Percentiles rank a stretch among this genome's conserved stretches.
Conservation (phyloP, 1,140 invertebrate genomes). For the Orussus abietinus region DNA sequence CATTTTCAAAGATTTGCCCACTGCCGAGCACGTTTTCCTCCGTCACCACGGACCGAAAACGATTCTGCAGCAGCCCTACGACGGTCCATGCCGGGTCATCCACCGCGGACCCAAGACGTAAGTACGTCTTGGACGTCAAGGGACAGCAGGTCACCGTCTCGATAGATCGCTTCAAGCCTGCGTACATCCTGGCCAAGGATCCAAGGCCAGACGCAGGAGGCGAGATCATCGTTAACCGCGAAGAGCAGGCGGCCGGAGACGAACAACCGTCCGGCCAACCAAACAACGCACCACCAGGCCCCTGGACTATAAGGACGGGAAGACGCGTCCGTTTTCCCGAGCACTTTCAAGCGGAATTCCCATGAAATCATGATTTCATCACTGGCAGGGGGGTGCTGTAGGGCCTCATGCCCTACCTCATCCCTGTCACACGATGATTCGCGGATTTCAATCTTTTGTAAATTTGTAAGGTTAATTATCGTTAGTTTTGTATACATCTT, state of each 20-base stretch:
- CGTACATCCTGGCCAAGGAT: conserved; percentile 16
- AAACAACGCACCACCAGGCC: background rate
- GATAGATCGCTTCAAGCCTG: conserved; percentile 44
- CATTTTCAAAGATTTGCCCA: conserved; percentile 19
- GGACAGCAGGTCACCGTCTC: conserved; percentile 28
- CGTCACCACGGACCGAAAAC: conserved; percentile 13
- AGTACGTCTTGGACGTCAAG: conserved; percentile 26
- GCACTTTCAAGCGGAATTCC: conserved; percentile 5
- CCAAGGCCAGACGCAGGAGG: background rate
- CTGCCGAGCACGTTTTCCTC: conserved; percentile 22
- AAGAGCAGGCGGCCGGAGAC: too few relatives aligned
- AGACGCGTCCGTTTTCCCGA: conserved; percentile 13
- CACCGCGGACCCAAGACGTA: conserved; percentile 29
- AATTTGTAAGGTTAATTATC: too few relatives aligned
- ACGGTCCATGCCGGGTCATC: conserved; percentile 38
- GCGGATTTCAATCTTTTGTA: too few relatives aligned
- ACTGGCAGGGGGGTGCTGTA: conserved; percentile 14
- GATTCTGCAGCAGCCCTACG: conserved; percentile 31
- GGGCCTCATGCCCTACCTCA: too few relatives aligned
- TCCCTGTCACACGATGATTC: too few relatives aligned
- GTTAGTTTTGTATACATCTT: too few relatives aligned
- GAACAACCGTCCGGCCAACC: background rate
- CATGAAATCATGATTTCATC: conserved; percentile 2
- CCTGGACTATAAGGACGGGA: background rate
- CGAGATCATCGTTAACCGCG: background rate